These are phyloP conservation scores for Heteractis magnifica DNA, from an alignment of 92 coral and sea anemone genomes.

Conservation along the genomic window DNA sequence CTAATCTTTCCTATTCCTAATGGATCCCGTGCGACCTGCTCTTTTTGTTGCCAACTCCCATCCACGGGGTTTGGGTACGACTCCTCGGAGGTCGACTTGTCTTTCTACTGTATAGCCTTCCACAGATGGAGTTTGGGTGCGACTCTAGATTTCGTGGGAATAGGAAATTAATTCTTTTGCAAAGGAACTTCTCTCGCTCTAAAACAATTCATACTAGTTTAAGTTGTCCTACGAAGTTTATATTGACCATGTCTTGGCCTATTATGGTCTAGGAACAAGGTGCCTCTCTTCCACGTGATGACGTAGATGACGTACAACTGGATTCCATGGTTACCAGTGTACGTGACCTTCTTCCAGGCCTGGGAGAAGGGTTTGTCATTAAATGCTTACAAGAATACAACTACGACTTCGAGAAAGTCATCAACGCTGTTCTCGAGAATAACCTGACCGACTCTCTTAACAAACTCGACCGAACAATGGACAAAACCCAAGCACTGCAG, in stretches of 20 bases:
- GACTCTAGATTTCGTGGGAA: no score
- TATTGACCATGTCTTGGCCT: not conserved
- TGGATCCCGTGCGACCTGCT: no score
- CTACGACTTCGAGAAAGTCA: slow-evolving; percentile 76
- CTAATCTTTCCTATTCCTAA: no score
- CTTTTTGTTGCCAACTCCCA: no score
- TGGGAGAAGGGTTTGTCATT: slow-evolving; percentile 89
- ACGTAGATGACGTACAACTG: slow-evolving; percentile 71
- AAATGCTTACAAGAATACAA: slow-evolving; percentile 77
- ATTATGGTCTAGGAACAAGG: slow-evolving; percentile 24
- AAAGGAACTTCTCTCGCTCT: no score
- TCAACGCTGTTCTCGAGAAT: slow-evolving; percentile 73
- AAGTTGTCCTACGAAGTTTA: no score
- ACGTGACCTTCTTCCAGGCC: slow-evolving; percentile 83
- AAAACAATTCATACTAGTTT: no score
- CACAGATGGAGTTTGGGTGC: no score
- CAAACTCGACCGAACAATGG: slow-evolving; percentile 57
- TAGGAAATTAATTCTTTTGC: no score
- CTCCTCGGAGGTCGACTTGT: no score
- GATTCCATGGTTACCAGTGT: slow-evolving; percentile 88
- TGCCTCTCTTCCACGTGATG: slow-evolving; percentile 43
- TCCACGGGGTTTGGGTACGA: no score
- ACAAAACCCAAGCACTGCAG: slow-evolving; percentile 60
- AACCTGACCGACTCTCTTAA: slow-evolving; percentile 60
- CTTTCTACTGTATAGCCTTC: no score